A percentile compares a stretch with the other conserved stretches of the same genome.
phyloP scores from a whole-genome alignment of 2,113 vertebrate species.

The Kryptolebias marmoratus region DNA sequence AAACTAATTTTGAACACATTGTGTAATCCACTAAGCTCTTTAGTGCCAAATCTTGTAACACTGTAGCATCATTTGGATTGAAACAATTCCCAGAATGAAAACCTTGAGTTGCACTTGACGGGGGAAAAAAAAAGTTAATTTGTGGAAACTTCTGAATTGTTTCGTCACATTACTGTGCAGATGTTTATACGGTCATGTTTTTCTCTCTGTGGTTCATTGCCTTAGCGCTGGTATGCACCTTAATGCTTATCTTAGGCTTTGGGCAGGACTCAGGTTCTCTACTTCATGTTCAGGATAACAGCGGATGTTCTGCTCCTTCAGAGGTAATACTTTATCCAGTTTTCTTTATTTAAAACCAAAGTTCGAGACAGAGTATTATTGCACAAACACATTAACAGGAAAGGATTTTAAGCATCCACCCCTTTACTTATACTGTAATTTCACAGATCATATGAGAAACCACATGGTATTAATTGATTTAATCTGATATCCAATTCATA shows the following conservation, averaged over 20 bases:
- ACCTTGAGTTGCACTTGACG: background rate
- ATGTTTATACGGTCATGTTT: background rate
- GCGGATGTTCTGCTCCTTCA: background rate
- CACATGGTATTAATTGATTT: slow-evolving; percentile 43
- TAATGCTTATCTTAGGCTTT: slow-evolving; percentile 1
- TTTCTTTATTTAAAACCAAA: background rate
- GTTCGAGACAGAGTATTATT: too few species aligned
- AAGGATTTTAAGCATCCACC: background rate
- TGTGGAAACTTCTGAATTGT: background rate
- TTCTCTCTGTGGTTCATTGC: background rate
- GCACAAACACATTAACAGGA: too few species aligned
- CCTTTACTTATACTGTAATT: slow-evolving; percentile 23
- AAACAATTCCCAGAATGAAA: background rate
- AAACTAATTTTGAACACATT: background rate
- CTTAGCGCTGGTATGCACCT: background rate
- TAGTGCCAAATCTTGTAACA: background rate
- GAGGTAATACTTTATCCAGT: background rate
- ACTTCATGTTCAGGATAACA: background rate
- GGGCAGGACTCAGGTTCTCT: background rate
- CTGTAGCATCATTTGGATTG: background rate
- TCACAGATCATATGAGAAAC: slow-evolving; percentile 49
- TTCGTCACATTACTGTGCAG: background rate
- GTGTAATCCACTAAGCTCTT: background rate
- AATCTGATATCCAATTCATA: slow-evolving; percentile 32
- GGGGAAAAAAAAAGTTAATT: background rate